A percentile compares a stretch with the other conserved stretches of the same genome.
Evolutionary conservation across 2,113 vertebrate genomes (phyloP).

Genomic region (Ancistrus triradiatus): DNA sequence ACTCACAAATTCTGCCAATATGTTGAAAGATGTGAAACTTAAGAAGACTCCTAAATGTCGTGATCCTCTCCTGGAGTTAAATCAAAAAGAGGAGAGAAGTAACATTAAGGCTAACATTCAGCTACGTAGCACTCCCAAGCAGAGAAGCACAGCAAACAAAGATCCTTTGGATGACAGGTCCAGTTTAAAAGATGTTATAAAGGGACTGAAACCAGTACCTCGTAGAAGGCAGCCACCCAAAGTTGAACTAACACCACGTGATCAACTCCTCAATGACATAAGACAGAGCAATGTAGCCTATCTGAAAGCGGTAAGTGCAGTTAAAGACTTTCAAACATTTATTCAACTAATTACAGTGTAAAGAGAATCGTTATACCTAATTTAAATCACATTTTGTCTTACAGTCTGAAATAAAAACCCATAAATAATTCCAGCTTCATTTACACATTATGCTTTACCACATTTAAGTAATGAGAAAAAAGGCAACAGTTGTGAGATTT

Average conservation of each 20-base stretch:
- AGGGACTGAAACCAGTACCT: slow-evolving; percentile 85
- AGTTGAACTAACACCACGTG: slow-evolving; percentile 84
- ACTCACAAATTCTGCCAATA: slow-evolving; percentile 44
- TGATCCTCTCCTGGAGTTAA: slow-evolving; percentile 62
- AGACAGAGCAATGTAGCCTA: slow-evolving; percentile 90
- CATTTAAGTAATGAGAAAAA: no score
- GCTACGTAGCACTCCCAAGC: slow-evolving; percentile 61
- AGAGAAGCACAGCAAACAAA: slow-evolving; percentile 45
- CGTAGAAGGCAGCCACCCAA: slow-evolving; percentile 79
- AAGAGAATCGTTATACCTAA: no score
- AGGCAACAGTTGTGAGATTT: no score
- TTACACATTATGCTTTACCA: no score
- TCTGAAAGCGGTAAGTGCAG: slow-evolving; percentile 79
- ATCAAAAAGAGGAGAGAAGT: slow-evolving; percentile 63
- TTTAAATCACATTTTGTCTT: no score
- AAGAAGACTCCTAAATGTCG: slow-evolving; percentile 70
- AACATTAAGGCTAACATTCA: slow-evolving; percentile 65
- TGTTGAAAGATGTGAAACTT: slow-evolving; percentile 59
- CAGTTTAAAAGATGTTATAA: slow-evolving; percentile 86
- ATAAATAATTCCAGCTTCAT: no score
- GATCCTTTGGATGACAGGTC: slow-evolving; percentile 68
- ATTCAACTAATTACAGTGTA: no score
- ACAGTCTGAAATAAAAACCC: no score
- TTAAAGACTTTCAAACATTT: neutral
- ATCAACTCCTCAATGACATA: slow-evolving; percentile 85